A percentile compares a stretch with the other conserved stretches of the same genome.
phyloP scores from a whole-genome alignment of 1,140 invertebrate species.

The Dinothrombium tinctorium region DNA sequence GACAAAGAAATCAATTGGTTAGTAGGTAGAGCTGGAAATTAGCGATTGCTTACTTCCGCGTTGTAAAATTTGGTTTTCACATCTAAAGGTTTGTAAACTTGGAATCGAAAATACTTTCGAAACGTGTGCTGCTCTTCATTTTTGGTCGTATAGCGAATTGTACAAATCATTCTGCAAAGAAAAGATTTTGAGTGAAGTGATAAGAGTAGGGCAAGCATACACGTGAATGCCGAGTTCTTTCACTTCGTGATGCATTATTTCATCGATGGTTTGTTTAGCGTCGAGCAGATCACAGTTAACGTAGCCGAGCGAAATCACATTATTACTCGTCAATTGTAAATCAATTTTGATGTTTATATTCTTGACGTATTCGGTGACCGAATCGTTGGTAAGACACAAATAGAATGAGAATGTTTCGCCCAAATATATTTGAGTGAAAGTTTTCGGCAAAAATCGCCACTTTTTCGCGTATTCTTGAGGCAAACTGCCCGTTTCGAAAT shows the following conservation, averaged over 20 bases:
- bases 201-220: conserved; percentile 25
- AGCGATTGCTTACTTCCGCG: conserved; percentile 39
- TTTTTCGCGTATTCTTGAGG: conserved; percentile 3
- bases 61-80: conserved; percentile 97
- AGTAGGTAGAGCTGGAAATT: background rate
- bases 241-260: conserved; percentile 91
- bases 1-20: no score
- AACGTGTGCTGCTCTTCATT: conserved; percentile 38
- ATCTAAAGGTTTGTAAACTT: conserved; percentile 89
- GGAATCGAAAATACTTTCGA: conserved; percentile 92
- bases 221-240: conserved; percentile 94
- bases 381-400: conserved; percentile 82
- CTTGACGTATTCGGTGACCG: conserved; percentile 46
- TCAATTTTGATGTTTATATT: conserved; percentile 63
- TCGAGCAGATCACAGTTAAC: conserved; percentile 30
- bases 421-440: conserved; percentile 45
- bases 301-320: conserved; percentile 46
- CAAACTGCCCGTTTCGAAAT: background rate
- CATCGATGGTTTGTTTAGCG: conserved; percentile 52
- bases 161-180: conserved; percentile 62
- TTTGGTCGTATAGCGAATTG: conserved; percentile 61
- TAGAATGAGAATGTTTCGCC: conserved; percentile 96
- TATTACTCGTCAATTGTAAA: conserved; percentile 58
- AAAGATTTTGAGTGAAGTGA: conserved; percentile 10
- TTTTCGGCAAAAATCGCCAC: conserved; percentile 15